These are phyloP conservation scores for Brachyalestes nurse DNA, from an alignment of 2,797 vertebrate genomes.

Conservation along the genomic window DNA sequence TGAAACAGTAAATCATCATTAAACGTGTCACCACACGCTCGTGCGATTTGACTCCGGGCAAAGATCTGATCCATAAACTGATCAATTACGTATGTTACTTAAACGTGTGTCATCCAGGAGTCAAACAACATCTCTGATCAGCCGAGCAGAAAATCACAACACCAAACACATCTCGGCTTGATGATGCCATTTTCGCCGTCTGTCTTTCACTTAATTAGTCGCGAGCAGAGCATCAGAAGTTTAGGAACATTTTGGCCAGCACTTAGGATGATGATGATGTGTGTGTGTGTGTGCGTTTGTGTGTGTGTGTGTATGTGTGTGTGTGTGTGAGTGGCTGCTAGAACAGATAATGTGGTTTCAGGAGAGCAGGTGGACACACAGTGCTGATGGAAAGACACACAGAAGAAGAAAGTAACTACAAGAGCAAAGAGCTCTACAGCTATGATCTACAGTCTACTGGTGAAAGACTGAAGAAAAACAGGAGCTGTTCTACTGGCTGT, in stretches of 20 bases:
- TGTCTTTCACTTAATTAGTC: constrained; percentile 46
- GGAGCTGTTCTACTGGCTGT: background rate
- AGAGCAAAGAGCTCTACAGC: constrained; percentile 3
- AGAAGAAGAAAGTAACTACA: constrained; percentile 31
- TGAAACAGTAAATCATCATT: constrained; percentile 76
- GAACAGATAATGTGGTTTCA: background rate
- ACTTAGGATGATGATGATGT: background rate
- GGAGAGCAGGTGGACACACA: background rate
- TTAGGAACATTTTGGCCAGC: background rate
- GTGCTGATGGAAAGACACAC: background rate
- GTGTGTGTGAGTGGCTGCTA: background rate
- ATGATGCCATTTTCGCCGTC: constrained; percentile 36
- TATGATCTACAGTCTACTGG: constrained; percentile 21
- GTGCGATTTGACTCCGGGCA: constrained; percentile 14
- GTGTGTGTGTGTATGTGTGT: no score
- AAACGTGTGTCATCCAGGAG: constrained; percentile 33
- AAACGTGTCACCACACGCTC: constrained; percentile 56
- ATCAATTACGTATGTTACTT: constrained; percentile 52
- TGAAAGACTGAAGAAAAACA: background rate
- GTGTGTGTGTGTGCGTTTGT: no score
- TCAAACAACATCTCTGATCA: constrained; percentile 29
- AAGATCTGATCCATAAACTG: constrained; percentile 52
- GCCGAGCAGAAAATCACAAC: constrained; percentile 51
- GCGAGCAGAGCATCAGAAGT: constrained; percentile 30
- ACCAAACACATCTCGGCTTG: constrained; percentile 22